Conservation (phyloP, 2,113 vertebrate species). For the Orthonyx spaldingii region DNA sequence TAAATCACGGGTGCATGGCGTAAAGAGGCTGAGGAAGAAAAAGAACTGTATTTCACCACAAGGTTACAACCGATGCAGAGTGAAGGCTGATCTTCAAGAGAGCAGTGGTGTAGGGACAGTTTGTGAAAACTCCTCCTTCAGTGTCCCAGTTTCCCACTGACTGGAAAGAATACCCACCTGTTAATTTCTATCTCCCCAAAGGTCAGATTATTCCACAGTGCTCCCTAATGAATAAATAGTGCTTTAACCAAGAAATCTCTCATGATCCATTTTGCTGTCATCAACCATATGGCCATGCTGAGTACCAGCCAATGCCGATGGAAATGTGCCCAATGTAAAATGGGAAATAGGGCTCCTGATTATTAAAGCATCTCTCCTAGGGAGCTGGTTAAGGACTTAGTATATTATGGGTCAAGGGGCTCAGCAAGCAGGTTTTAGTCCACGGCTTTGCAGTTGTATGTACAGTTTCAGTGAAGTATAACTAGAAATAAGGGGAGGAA, state of each 20-base stretch:
- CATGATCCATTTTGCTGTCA: not conserved
- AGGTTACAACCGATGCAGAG: fast-evolving
- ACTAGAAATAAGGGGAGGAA: not conserved
- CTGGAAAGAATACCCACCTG: not conserved
- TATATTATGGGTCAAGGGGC: not conserved
- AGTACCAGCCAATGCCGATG: not conserved
- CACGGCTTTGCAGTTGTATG: not conserved
- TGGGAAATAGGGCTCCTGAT: not conserved
- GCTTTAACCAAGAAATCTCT: not conserved
- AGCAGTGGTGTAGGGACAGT: not conserved
- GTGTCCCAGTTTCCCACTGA: not conserved
- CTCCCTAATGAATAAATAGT: not conserved
- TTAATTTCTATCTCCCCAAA: not conserved
- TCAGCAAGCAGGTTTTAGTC: not conserved
- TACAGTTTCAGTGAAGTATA: not conserved
- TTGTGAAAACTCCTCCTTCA: not conserved
- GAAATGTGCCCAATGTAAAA: not conserved
- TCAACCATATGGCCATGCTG: not conserved
- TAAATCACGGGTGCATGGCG: not conserved
- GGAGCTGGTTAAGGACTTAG: not conserved
- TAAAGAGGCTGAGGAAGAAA: not conserved
- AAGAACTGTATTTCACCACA: not conserved
- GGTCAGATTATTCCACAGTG: not conserved
- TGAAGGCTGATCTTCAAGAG: not conserved
- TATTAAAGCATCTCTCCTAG: not conserved